Evolutionary conservation across 2,113 vertebrate species (phyloP).

Genomic region (Sinocyclocheilus grahami): DNA sequence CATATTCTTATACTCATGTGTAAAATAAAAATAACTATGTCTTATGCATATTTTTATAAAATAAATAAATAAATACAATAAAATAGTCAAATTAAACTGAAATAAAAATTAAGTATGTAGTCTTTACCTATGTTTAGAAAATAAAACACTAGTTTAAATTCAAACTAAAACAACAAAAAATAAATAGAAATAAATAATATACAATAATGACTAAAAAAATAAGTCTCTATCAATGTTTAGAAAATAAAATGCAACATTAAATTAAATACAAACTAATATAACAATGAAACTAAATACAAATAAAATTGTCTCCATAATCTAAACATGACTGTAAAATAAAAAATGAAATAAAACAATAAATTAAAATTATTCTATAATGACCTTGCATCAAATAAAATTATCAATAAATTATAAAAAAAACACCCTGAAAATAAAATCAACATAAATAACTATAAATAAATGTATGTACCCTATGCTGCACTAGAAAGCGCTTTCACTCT

Average conservation of each 20-base stretch:
- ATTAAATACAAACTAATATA: background rate
- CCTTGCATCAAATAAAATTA: background rate
- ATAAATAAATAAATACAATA: background rate
- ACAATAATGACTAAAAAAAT: too few species aligned
- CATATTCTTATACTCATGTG: background rate
- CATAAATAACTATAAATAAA: background rate
- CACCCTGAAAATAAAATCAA: background rate
- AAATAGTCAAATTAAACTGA: background rate
- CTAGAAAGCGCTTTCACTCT: background rate
- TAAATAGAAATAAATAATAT: too few species aligned
- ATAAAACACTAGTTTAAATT: too few species aligned
- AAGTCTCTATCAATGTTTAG: background rate
- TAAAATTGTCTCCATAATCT: background rate
- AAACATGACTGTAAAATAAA: background rate
- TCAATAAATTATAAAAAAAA: background rate
- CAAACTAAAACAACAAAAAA: too few species aligned
- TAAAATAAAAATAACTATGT: background rate
- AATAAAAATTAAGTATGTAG: background rate
- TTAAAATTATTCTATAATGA: background rate
- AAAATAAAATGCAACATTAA: background rate
- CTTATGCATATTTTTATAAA: background rate
- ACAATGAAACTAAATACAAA: background rate
- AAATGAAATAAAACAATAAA: background rate
- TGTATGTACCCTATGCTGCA: background rate
- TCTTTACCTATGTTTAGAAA: background rate